These are phyloP conservation scores for Stenchaetothrips biformis DNA, from an alignment of 2,888 invertebrate species.

Conservation along the genomic window DNA sequence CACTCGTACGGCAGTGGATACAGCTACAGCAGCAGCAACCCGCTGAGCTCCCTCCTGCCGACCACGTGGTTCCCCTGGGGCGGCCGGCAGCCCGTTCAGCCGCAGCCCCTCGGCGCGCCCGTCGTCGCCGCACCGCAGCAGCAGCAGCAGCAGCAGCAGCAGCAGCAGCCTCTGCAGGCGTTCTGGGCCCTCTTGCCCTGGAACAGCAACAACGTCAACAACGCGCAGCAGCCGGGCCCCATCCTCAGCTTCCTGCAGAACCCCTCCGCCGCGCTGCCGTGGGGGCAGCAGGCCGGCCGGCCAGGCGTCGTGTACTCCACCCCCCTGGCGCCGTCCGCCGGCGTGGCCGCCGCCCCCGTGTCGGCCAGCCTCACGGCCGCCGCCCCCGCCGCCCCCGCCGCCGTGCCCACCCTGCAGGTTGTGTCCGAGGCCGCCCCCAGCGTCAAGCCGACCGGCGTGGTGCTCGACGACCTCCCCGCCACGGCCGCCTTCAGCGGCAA, in stretches of 20 bases:
- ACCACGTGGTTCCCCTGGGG: background rate
- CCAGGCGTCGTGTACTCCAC: background rate
- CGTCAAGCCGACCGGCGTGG: background rate
- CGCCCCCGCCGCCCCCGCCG: background rate
- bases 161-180: background rate
- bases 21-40: slow-evolving; percentile 11
- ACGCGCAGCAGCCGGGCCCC: background rate
- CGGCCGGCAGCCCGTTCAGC: background rate
- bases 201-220: background rate
- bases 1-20: background rate
- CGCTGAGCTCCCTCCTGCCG: background rate
- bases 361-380: background rate
- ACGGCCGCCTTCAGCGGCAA: background rate
- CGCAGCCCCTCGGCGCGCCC: background rate
- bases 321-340: slow-evolving; percentile 4
- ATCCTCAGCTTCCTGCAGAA: background rate
- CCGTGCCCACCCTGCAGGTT: background rate
- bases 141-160: background rate
- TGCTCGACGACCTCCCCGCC: background rate
- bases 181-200: background rate
- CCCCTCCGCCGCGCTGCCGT: background rate
- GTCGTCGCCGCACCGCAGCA: background rate
- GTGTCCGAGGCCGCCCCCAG: background rate
- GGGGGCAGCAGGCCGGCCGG: background rate
- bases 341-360: background rate